Conservation (phyloP, 2,113 vertebrate species). For the Megaleporinus macrocephalus region DNA sequence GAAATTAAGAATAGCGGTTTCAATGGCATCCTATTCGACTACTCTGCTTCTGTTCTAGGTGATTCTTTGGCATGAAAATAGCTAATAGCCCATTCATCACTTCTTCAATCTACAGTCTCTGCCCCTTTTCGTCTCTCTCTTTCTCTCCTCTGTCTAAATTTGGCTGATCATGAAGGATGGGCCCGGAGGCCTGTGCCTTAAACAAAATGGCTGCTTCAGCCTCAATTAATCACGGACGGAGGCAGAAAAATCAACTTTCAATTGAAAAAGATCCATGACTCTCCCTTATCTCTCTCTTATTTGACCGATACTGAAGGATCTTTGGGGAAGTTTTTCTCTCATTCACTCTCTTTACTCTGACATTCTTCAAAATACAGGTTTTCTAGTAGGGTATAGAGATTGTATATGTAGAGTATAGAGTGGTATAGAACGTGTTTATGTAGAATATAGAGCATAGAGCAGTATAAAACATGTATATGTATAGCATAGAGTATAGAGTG, state of each 20-base stretch:
- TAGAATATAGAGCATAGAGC: too few species aligned
- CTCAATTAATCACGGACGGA: conserved; percentile 59
- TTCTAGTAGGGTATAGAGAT: too few species aligned
- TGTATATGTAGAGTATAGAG: too few species aligned
- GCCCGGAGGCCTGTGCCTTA: conserved; percentile 45
- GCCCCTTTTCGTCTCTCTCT: conserved; percentile 6
- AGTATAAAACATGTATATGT: too few species aligned
- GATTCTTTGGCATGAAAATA: not conserved
- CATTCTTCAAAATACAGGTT: too few species aligned
- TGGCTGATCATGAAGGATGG: conserved; percentile 60
- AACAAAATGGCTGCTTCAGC: conserved; percentile 50
- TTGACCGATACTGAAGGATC: not conserved
- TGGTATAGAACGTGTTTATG: too few species aligned
- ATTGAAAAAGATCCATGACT: conserved; percentile 39
- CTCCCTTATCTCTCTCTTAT: not conserved
- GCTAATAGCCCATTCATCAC: not conserved
- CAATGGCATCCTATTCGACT: not conserved
- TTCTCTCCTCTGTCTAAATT: conserved; percentile 31
- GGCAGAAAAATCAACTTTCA: conserved; percentile 49
- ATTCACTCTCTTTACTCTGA: too few species aligned
- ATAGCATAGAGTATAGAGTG: too few species aligned
- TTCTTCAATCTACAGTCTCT: conserved; percentile 25
- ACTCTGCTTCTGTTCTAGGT: not conserved
- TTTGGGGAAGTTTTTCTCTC: too few species aligned
- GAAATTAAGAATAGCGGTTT: not conserved